Evolutionary conservation across 2,888 invertebrate genomes (phyloP), one percentile per base, ranked within the genome.

Genomic region (Lochmaea crataegi): DNA sequence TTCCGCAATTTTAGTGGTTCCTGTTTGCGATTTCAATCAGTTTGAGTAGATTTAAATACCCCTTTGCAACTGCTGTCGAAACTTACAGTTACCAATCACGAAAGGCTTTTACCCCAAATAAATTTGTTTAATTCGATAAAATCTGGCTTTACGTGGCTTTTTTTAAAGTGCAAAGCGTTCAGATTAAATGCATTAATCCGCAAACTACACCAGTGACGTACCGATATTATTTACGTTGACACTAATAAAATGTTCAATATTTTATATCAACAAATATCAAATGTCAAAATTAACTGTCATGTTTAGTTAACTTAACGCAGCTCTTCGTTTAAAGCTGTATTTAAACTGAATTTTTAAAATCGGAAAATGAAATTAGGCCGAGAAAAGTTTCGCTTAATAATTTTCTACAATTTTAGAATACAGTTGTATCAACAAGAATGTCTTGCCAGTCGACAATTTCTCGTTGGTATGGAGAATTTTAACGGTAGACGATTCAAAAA

Each of bases 21-120:
- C 14, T 67, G 69, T 73, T 73, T 65, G 73, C 68, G 66, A 69
- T 76, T 76, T 76, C 76, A 74, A 76, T 73, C 76, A 72, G 69
- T 69, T 53, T 73, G 76, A 76, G 74, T 76, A 72, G 73, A 76
- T 74, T 76, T 72, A 73, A 73, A 75, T 72, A 71, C 66, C 67
- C 64, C 71, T 61, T 61, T 66, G 57, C 65, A 32, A 41, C 14
- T 53, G 32, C 32, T 71, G 68, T 7, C 75, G 65, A 71, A 69
- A 61, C 69, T 70, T 70, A 51, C 64, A 60, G 60, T 53, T 22
- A 66, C 32, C 69, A 63, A 74, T 67, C 69, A 70, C 73, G 73
- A 64, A 65, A 45, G 4, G 64, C 45, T 68, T 64, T 66, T 42
- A 56, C 41, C 42, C 56, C 26, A 65, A 51, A 65, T 65, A 66